A percentile compares a stretch with the other conserved stretches of the same genome.
Evolutionary conservation across 2,888 invertebrate genomes (phyloP).

Genomic region (Drosophila rubida): DNA sequence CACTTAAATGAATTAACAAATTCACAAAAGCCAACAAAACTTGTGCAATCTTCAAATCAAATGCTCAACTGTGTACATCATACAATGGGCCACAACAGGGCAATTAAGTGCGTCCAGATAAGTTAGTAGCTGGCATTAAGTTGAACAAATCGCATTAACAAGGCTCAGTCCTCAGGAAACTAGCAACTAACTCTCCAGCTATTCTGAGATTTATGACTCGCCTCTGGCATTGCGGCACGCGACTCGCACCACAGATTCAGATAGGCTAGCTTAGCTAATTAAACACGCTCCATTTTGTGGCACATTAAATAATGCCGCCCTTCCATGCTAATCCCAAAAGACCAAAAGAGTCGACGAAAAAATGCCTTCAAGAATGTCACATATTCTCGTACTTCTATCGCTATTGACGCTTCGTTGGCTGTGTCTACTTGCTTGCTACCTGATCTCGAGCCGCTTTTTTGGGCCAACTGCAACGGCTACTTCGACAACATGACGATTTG

Average conservation of each 20-base stretch:
- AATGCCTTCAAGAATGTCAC: conserved; percentile 35
- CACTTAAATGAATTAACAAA: conserved; percentile 59
- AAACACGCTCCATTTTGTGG: conserved; percentile 54
- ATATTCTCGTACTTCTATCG: conserved; percentile 10
- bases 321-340: conserved; percentile 14
- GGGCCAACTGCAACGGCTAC: conserved; percentile 13
- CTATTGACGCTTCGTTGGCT: conserved; percentile 32
- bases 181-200: background rate
- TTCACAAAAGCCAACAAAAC: conserved; percentile 14
- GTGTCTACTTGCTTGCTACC: conserved; percentile 30
- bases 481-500: background rate
- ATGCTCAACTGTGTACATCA: conserved; percentile 13
- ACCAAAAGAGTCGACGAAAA: conserved; percentile 9
- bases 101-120: conserved; percentile 17
- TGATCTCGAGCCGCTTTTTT: conserved; percentile 39
- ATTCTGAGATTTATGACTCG: conserved; percentile 43
- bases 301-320: conserved; percentile 42
- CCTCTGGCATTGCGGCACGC: conserved; percentile 37
- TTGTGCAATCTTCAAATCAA: conserved; percentile 16
- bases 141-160: conserved; percentile 17
- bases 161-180: background rate
- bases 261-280: conserved; percentile 50
- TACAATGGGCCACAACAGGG: conserved; percentile 4
- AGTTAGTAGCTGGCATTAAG: conserved; percentile 9
- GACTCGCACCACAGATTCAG: conserved; percentile 44